phyloP scores from a whole-genome alignment of 2,888 invertebrate genomes.

The Rhyacophila evoluta region DNA sequence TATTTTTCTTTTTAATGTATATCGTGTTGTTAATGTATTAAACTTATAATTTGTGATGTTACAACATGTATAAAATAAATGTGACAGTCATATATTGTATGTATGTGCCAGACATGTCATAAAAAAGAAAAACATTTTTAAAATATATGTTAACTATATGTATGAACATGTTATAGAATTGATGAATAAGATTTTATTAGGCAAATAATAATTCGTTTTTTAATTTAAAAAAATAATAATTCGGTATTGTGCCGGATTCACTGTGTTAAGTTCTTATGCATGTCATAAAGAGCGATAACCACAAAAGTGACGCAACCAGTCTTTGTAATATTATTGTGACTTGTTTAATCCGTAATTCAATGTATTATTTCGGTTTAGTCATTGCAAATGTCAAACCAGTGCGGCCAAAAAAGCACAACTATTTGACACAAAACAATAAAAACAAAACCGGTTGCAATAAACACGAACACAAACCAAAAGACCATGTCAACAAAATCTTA shows the following conservation, averaged over 20 bases:
- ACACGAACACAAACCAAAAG: not conserved
- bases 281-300: not conserved
- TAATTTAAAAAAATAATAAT: too few species aligned
- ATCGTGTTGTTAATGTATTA: too few species aligned
- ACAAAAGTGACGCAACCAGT: not conserved
- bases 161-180: too few species aligned
- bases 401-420: not conserved
- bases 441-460: not conserved
- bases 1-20: too few species aligned
- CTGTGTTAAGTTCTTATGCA: not conserved
- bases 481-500: not conserved
- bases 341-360: slow-evolving; percentile 6
- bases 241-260: not conserved
- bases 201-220: too few species aligned
- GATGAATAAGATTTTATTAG: too few species aligned
- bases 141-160: too few species aligned
- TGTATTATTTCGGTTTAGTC: not conserved
- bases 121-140: too few species aligned
- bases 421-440: slow-evolving; percentile 13
- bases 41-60: too few species aligned
- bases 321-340: not conserved
- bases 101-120: too few species aligned
- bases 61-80: too few species aligned
- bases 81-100: too few species aligned
- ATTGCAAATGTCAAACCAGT: not conserved